These are phyloP conservation scores for Leptothorax acervorum DNA, from an alignment of 2,888 invertebrate species.

Conservation along the genomic window DNA sequence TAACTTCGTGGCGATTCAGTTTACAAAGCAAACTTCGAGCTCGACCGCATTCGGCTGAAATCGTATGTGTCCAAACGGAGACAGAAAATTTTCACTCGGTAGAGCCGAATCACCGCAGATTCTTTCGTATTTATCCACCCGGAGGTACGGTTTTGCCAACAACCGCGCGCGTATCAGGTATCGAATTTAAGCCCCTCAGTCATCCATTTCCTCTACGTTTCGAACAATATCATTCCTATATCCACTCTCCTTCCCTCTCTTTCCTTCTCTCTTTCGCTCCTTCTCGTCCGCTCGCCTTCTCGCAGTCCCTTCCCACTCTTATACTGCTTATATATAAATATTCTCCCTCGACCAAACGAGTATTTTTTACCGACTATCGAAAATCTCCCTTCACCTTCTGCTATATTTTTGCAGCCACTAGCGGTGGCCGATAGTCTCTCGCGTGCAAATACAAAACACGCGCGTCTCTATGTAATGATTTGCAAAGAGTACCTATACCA, in stretches of 20 bases:
- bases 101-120: conserved; percentile 3
- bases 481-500: not conserved
- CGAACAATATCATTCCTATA: conserved; percentile 42
- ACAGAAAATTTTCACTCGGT: conserved; percentile 46
- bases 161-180: conserved; percentile 52
- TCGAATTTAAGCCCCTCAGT: conserved; percentile 46
- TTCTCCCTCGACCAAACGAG: conserved; percentile 12
- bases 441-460: conserved; percentile 14
- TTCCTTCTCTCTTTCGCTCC: not conserved
- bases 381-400: conserved; percentile 17
- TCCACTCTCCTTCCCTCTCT: not conserved
- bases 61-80: conserved; percentile 29
- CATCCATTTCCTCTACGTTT: conserved; percentile 28
- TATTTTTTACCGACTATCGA: conserved; percentile 30
- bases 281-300: not conserved
- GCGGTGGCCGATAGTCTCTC: conserved; percentile 1
- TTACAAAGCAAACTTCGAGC: conserved; percentile 36
- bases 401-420: conserved; percentile 24
- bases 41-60: conserved; percentile 36
- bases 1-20: conserved; percentile 11
- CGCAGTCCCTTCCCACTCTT: not conserved
- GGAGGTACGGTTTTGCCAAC: conserved; percentile 35
- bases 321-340: conserved; percentile 37
- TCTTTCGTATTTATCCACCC: conserved; percentile 42
- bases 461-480: conserved; percentile 9